Evolutionary conservation across 2,888 invertebrate species (phyloP).

Genomic region (Drosophila lacicola): DNA sequence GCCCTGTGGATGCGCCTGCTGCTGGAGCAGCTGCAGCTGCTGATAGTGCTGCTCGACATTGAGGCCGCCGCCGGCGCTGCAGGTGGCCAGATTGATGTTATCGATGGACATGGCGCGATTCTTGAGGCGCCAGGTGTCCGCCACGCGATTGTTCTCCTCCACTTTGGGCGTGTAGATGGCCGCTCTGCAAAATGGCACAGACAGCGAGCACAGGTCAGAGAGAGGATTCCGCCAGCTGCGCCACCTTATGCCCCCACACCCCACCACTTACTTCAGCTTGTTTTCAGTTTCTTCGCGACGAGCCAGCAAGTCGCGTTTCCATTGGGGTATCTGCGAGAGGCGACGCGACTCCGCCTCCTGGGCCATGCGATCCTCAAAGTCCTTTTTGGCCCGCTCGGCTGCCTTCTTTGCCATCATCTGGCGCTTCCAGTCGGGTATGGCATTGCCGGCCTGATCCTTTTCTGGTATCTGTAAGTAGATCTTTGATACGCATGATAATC

Average conservation of each 20-base stretch:
- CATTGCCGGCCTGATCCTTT: conserved; percentile 93
- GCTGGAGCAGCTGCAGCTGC: conserved; percentile 82
- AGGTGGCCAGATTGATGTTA: conserved; percentile 86
- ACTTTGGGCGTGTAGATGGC: conserved; percentile 90
- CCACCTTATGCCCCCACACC: conserved; percentile 6
- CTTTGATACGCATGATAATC: conserved; percentile 71
- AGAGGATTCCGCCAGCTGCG: conserved; percentile 38
- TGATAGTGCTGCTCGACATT: conserved; percentile 80
- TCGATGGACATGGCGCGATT: conserved; percentile 88
- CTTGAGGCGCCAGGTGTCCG: conserved; percentile 85
- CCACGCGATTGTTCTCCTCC: conserved; percentile 86
- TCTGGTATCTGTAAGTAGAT: conserved; percentile 91
- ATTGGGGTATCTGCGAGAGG: conserved; percentile 94
- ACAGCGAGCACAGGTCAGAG: conserved; percentile 45
- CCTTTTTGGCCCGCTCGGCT: conserved; percentile 96
- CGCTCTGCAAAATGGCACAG: conserved; percentile 85
- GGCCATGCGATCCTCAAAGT: conserved; percentile 93
- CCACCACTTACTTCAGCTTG: conserved; percentile 89
- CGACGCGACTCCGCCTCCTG: conserved; percentile 94
- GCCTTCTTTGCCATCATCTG: conserved; percentile 98
- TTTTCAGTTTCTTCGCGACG: conserved; percentile 92
- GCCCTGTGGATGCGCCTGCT: conserved; percentile 68
- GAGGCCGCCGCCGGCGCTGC: conserved; percentile 70
- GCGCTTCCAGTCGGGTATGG: conserved; percentile 97
- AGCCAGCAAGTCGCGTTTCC: conserved; percentile 95